Base-by-base conservation (phyloP, 92 coral and sea anemone genomes). In the Actinernus sp. region DNA sequence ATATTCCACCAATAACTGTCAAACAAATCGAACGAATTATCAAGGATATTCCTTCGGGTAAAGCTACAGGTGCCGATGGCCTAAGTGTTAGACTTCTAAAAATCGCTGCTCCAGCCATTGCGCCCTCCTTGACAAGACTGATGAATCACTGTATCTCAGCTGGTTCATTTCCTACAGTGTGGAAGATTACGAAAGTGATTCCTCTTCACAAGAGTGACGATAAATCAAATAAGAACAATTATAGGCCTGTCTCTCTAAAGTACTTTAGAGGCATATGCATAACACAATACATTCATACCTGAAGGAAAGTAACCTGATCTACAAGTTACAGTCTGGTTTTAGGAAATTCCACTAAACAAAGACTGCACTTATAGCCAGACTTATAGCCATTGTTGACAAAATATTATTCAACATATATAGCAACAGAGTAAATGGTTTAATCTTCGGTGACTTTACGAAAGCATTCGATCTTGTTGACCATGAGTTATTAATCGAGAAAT, bases 61-160 rank as follows among this genome's bases (percentile, higher is more conserved):
- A 78, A 50, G 71, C 71, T 22, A 78, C 85, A 0, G 78, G 78
- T 27, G 29, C 36, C 11, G 71, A 73, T 28, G 79, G 62, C 16
- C 8, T 74, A 3, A 57, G 77, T 33, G 53, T 33, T 28, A 63
- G 71, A 48, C 13, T 67, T 43, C 52, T 78, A 64, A 68, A 78
- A 55, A 68, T 49, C 22, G 85, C 85, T 22, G 85, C 85, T 21
- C 78, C 85, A 0, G 75, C 63, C 5, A 68, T 67, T 1, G 63
- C 78, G 10, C 70, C 85, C 46, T 78, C 75, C 4, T 71, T 78
- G 14, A 40, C 77, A 0, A 78, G 29, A 19, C 66, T 78, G 4
- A 78, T n/a, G n/a, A n/a, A 67, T 46, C 24, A 17, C 1, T 77
- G 84, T 30, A 67, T 77, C 55, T 2, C 60, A 26, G 55, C 64